A percentile compares a stretch with the other conserved stretches of the same genome.
Evolutionary conservation across 2,113 vertebrate genomes (phyloP).

Genomic region (Zeus faber): DNA sequence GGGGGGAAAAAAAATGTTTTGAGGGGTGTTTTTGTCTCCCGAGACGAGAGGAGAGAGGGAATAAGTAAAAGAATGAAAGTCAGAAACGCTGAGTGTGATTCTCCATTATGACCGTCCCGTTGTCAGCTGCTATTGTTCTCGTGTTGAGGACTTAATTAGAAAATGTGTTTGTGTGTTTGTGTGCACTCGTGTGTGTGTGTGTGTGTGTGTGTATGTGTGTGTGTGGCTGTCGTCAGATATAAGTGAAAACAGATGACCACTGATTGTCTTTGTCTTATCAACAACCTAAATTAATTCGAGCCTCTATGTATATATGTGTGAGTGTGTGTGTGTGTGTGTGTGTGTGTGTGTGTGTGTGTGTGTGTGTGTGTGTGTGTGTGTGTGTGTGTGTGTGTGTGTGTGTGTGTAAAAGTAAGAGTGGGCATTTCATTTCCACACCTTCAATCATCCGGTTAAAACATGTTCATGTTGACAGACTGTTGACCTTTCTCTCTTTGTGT

Average conservation of each 20-base stretch:
- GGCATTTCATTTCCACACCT: no score
- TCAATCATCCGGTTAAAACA: no score
- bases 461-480: no score
- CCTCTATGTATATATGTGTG: not conserved
- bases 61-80: not conserved
- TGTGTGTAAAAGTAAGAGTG: not conserved
- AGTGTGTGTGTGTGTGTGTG: not conserved
- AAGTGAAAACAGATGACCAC: not conserved
- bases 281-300: not conserved
- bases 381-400: not conserved
- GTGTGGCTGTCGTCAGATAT: not conserved
- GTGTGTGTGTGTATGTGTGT: constrained; percentile 3
- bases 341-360: not conserved
- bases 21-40: no score
- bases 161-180: not conserved
- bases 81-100: not conserved
- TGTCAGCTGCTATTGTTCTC: not conserved
- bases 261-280: not conserved
- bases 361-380: constrained; percentile 6
- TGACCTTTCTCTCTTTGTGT: not conserved
- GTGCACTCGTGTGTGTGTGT: not conserved
- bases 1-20: no score
- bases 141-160: not conserved
- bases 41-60: no score
- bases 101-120: not conserved